Evolutionary conservation across 1,140 invertebrate genomes (phyloP), one percentile per base, ranked within the genome.

Genomic region (Mycetomoellerius zeteki): DNA sequence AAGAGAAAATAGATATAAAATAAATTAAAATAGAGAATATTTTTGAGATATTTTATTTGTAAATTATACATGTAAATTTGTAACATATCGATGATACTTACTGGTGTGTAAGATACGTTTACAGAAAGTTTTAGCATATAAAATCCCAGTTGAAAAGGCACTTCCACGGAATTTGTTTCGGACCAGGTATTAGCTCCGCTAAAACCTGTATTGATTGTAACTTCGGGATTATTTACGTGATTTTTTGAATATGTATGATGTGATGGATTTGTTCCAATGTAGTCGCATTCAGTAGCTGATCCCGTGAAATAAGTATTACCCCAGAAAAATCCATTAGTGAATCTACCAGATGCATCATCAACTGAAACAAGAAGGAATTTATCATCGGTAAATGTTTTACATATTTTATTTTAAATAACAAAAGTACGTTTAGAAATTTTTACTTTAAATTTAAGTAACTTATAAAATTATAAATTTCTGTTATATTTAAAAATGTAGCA

Each of bases 291-390:
- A 81, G 97, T 97, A 56, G 97, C 96, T 2, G 98, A 98, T 86
- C 97, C 97, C 50, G 96, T 96, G 96, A 97, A 98, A 94, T 97
- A 98, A 76, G 97, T 97, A 94, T 98, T 98, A 43, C 98, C 98
- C 97, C 97, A 98, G 94, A 97, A 97, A 95, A 97, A 98, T 91
- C 97, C 97, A 65, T 97, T 97, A 4, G 97, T 97, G 93, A 97
- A 98, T 88, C 97, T 96, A 16, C 97, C 97, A 91, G 97, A 97
- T 21, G 98, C 97, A 94, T 98, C 98, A 85, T 97, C 97, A 96
- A 97, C 98, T 98, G 95, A 96, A 84, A 89, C 64, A 91, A 90
- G 37, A 54, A 24, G 86, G 73, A 47, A 86, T 64, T 62, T 14
- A 33, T 54, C 1, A 47, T 71, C 24, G 7, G 14, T 16, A 5